Evolutionary conservation across 2,888 invertebrate genomes (phyloP), one percentile per base, ranked within the genome.

Genomic region (Theodoxus fluviatilis): DNA sequence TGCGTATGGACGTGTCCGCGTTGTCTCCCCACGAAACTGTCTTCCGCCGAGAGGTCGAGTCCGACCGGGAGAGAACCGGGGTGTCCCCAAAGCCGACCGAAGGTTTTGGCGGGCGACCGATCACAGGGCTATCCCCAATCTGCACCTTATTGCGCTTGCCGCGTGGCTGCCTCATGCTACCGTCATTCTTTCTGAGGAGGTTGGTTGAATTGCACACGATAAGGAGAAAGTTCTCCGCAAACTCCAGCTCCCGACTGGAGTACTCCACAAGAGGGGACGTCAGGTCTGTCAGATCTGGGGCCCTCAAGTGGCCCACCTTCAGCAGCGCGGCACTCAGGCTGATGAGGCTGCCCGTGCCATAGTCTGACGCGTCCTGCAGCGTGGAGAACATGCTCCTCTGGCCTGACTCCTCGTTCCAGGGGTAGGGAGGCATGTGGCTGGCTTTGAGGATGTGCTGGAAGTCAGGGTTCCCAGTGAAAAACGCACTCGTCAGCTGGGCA

Each of bases 11-110:
- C 38, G 78, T 78, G 67, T 85, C 83, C 12, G 80, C 83, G 43
- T 83, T 81, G 71, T 86, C 86, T 3, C 85, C 84, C 86, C 86
- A 86, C 3, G 85, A 84, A 22, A 86, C 86, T 38, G 84, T 81
- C 69, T 85, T 85, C 15, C 83, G 75, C 59, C 82, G 78, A n/a
- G n/a, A n/a, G n/a, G n/a, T n/a, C 0, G 83, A 81, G 72, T 84
- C 84, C 28, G 76, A 73, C 25, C 83, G 73, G 9, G 81, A 80
- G 43, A 83, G 74, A 18, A 82, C 83, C 3, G 81, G 81, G 0
- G 81, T 81, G 57, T 82, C 82, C 43, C 73, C 73, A 12, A 74
- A 68, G 31, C 72, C 73, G 33, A 68, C 70, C n/a, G n/a, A n/a
- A n/a, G n/a, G n/a, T 40, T 66, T 69, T 33, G 75, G 75, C 2